Conservation (phyloP, 2,113 vertebrate genomes). For the Spea multiplicata region DNA sequence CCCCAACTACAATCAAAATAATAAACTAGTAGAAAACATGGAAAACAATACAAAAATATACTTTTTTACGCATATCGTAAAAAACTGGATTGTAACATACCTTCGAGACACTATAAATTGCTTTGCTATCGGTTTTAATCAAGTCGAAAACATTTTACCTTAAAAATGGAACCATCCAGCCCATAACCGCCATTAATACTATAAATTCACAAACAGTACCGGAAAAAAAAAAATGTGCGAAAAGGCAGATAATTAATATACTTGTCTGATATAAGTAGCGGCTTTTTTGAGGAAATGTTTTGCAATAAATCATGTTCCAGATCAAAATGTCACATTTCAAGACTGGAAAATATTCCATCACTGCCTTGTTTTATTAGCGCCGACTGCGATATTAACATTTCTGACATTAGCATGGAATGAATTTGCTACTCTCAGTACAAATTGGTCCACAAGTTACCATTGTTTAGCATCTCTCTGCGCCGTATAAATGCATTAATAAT, state of each 20-base stretch:
- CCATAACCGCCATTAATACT: too few relatives aligned
- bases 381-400: neutral
- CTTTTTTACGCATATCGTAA: too few relatives aligned
- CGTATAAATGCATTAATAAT: conserved; percentile 17
- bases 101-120: too few relatives aligned
- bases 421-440: neutral
- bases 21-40: too few relatives aligned
- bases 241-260: conserved; percentile 1
- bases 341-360: neutral
- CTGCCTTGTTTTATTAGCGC: conserved; percentile 4
- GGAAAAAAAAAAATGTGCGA: neutral
- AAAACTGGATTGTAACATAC: too few relatives aligned
- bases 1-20: too few relatives aligned
- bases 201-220: too few relatives aligned
- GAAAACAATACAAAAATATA: too few relatives aligned
- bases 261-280: neutral
- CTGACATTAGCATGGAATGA: neutral
- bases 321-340: conserved; percentile 4
- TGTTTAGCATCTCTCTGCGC: neutral
- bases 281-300: neutral
- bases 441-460: neutral
- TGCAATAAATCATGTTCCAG: neutral
- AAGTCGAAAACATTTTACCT: too few relatives aligned
- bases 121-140: too few relatives aligned
- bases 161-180: too few relatives aligned